Base-by-base conservation (phyloP, 2,888 invertebrate genomes). In the Microdon myrmicae region DNA sequence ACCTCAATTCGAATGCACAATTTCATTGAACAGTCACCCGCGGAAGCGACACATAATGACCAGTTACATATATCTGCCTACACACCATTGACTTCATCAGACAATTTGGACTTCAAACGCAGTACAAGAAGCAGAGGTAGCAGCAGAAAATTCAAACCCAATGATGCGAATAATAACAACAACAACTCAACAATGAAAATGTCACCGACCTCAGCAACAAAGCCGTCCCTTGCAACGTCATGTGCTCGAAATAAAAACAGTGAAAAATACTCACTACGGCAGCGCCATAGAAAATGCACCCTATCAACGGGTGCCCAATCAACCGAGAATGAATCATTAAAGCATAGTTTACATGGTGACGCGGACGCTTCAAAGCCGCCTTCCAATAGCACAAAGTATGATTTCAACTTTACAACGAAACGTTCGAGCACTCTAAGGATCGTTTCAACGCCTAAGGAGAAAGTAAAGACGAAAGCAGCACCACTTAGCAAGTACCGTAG, bases 401-500 rank as follows among this genome's bases (percentile, higher is more conserved):
- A 37, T 22, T 34, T 13, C 19, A 58, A 26, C 13, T 26, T 31
- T 5, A 41, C 20, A 3, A 19, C 38, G 4, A 44, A 64, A 47
- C 29, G 66, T 17, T 41, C 56, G 53, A 53, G 29, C 34, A 44
- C 38, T 19, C 41, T 56, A 47, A 39, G 48, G 31, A 25, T 17
- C 9, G 37, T 14, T 12, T 44, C 14, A 26, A 34, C 12, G 26
- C 53, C 68, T 8, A 78, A 79, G 61, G 80, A 84, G 68, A 87
- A 87, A 73, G 79, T 84, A 64, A 87, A 87, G 73, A 83, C 86
- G 70, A 83, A 87, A 74, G 84, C 88, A 16, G 87, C 88, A 48
- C 89, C 90, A 8, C 83, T 94, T 70, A 92, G 92, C 82, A 94
- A 94, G 79, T 94, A 94, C 81, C 83, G 94, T 16, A 84, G 94